Evolutionary conservation across 2,797 vertebrate genomes (phyloP).

Genomic region (Intellagama lesueurii): DNA sequence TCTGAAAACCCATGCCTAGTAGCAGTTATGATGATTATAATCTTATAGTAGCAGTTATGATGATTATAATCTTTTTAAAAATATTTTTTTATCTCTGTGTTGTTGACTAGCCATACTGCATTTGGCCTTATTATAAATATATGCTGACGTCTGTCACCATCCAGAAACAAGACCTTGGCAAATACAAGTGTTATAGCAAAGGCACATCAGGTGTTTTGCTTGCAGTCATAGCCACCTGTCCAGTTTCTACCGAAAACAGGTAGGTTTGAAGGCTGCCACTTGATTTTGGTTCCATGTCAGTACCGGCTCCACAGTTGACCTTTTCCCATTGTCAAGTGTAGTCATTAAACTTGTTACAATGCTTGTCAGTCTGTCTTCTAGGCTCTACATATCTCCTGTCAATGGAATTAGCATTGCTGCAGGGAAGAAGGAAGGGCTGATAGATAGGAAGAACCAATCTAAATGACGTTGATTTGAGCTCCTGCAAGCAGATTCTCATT

Average conservation of each 20-base stretch:
- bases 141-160: neutral
- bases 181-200: neutral
- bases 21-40: neutral
- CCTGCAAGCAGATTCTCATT: slow-evolving; percentile 6
- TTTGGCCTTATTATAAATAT: neutral
- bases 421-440: neutral
- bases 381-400: neutral
- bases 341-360: slow-evolving; percentile 16
- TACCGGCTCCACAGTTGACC: neutral
- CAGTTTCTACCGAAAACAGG: neutral
- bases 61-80: neutral
- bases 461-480: neutral
- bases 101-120: neutral
- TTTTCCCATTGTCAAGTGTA: slow-evolving; percentile 16
- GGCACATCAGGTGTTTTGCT: neutral
- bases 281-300: neutral
- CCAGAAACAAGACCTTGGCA: neutral
- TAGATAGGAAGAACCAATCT: neutral
- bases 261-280: slow-evolving; percentile 25
- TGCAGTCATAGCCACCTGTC: neutral
- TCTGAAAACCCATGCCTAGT: no score
- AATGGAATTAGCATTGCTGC: neutral
- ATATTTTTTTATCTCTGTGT: neutral
- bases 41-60: neutral
- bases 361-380: neutral